Evolutionary conservation across 2,888 invertebrate species (phyloP).

Genomic region (Drosophila mimetica): DNA sequence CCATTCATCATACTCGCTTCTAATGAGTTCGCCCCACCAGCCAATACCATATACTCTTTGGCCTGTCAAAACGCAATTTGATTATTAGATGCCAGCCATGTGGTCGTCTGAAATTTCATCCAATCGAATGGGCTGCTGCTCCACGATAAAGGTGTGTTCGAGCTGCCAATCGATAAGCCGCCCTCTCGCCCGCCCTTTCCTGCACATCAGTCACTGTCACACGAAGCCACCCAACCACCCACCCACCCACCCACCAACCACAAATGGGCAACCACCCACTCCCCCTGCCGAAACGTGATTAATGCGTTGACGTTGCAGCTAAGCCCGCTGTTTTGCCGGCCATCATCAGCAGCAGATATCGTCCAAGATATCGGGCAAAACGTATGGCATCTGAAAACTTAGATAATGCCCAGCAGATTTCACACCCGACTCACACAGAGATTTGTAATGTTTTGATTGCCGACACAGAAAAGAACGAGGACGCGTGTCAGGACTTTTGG

Average conservation of each 20-base stretch:
- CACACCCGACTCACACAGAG: conserved; percentile 52
- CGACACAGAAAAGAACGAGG: conserved; percentile 23
- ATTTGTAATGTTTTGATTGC: conserved; percentile 78
- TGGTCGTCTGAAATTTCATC: conserved; percentile 72
- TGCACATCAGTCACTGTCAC: conserved; percentile 84
- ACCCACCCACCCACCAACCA: conserved; percentile 58
- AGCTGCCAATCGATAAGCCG: conserved; percentile 79
- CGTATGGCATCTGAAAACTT: conserved; percentile 57
- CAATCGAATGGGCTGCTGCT: conserved; percentile 62
- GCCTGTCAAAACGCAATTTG: conserved; percentile 77
- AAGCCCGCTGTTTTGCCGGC: conserved; percentile 61
- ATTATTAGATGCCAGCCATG: conserved; percentile 62
- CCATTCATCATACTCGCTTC: conserved; percentile 64
- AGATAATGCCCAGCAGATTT: conserved; percentile 63
- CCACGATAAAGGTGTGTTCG: conserved; percentile 80
- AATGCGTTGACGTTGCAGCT: conserved; percentile 80
- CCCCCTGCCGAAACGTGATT: conserved; percentile 78
- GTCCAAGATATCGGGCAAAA: conserved; percentile 61
- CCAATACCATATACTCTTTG: conserved; percentile 19
- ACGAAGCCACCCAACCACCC: conserved; percentile 46
- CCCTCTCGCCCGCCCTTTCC: conserved; percentile 57
- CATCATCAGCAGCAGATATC: conserved; percentile 50
- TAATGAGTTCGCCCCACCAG: conserved; percentile 56
- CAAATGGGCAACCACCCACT: conserved; percentile 48
- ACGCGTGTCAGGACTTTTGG: conserved; percentile 51